These are phyloP conservation scores for Phaonia tiefii DNA, from an alignment of 2,888 invertebrate species.

Conservation along the genomic window DNA sequence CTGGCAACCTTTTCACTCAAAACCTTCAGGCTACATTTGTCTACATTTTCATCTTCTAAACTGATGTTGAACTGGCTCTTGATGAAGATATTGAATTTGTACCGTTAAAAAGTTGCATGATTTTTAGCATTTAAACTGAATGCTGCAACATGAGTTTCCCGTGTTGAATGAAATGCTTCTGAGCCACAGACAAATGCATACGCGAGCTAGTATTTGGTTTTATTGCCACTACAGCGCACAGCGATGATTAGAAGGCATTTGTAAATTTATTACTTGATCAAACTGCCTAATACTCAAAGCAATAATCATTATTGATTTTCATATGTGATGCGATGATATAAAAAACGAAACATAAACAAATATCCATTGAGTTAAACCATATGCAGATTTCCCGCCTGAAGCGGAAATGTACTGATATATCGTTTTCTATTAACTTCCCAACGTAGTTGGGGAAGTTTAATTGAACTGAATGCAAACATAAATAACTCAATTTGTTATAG, in stretches of 20 bases:
- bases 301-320: constrained; percentile 27
- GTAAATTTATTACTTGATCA: constrained; percentile 30
- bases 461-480: constrained; percentile 19
- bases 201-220: neutral
- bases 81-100: constrained; percentile 23
- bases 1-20: neutral
- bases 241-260: constrained; percentile 27
- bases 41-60: neutral
- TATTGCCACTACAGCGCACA: constrained; percentile 4
- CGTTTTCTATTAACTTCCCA: constrained; percentile 19
- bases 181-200: too few species aligned
- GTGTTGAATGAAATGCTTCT: too few species aligned
- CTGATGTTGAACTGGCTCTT: constrained; percentile 3
- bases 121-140: constrained; percentile 8
- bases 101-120: constrained; percentile 34
- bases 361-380: neutral
- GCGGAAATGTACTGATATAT: constrained; percentile 26
- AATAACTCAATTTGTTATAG: constrained; percentile 23
- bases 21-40: neutral
- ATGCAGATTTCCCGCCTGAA: constrained; percentile 7
- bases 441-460: neutral
- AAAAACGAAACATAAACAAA: neutral
- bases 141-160: too few species aligned
- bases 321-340: neutral
- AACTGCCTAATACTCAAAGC: constrained; percentile 4